Percentiles rank a stretch among this genome's conserved stretches.
phyloP scores from a whole-genome alignment of 2,888 invertebrate species.

The Cryptosula pallasiana region DNA sequence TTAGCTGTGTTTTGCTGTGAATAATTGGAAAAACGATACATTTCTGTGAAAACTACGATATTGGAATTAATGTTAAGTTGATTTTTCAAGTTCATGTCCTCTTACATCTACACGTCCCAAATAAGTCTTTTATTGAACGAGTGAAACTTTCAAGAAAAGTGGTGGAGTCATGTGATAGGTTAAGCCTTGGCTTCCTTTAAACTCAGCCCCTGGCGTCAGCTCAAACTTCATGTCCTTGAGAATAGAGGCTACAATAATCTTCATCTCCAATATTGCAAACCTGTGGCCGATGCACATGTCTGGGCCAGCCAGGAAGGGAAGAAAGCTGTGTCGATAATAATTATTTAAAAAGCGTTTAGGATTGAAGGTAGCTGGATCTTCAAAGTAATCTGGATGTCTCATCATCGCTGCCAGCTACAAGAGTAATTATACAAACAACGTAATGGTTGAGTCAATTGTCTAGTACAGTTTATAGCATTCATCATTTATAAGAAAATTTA shows the following conservation, averaged over 20 bases:
- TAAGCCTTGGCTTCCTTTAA: neutral
- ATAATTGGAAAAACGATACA: no score
- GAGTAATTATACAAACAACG: no score
- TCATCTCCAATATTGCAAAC: slow-evolving; percentile 10
- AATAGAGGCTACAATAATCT: neutral
- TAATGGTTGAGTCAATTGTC: no score
- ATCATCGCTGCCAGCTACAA: neutral
- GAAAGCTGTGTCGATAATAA: neutral
- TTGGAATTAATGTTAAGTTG: no score
- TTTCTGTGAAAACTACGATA: no score
- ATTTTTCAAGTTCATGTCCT: no score
- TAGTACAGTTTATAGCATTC: no score
- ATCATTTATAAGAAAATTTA: no score
- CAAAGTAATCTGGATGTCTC: neutral
- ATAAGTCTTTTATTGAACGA: no score
- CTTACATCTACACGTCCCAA: no score
- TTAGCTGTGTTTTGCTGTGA: no score
- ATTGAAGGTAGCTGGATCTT: neutral
- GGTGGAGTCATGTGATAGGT: neutral
- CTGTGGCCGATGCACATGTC: neutral
- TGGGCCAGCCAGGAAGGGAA: neutral
- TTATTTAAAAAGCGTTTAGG: neutral
- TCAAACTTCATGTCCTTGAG: neutral
- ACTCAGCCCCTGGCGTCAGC: neutral
- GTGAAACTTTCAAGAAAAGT: neutral